Percentiles rank a stretch among this genome's conserved stretches.
Conservation (phyloP, 1,140 invertebrate genomes). For the Himalopsyche phryganea region DNA sequence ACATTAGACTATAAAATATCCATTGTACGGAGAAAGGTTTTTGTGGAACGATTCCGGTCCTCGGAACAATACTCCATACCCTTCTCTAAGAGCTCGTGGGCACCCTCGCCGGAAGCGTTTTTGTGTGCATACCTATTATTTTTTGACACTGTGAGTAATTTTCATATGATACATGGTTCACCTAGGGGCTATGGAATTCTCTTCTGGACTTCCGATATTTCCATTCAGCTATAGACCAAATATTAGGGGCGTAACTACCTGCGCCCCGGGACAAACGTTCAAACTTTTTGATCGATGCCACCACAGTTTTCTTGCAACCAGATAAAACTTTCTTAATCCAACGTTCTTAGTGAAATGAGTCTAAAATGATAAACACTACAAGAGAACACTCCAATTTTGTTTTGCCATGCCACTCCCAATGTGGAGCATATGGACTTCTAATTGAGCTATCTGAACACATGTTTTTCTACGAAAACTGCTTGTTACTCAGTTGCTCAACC, state of each 20-base stretch:
- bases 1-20: too few species aligned
- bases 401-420: too few species aligned
- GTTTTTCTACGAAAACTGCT: too few species aligned
- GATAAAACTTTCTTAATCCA: too few species aligned
- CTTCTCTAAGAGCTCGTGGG: slow-evolving; percentile 3
- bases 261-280: not conserved
- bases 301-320: too few species aligned
- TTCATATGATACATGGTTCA: slow-evolving; percentile 21
- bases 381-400: too few species aligned
- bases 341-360: too few species aligned
- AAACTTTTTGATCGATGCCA: slow-evolving; percentile 2
- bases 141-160: slow-evolving; percentile 28
- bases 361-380: too few species aligned
- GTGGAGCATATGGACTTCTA: too few species aligned
- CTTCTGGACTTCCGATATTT: slow-evolving; percentile 9
- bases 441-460: too few species aligned
- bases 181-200: slow-evolving; percentile 2
- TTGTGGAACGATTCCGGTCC: slow-evolving; percentile 1
- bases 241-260: not conserved
- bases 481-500: too few species aligned
- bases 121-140: slow-evolving; percentile 28
- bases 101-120: slow-evolving; percentile 19
- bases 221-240: not conserved
- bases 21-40: not conserved
- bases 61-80: slow-evolving; percentile 11